A percentile compares a stretch with the other conserved stretches of the same genome.
Evolutionary conservation across 2,113 vertebrate species (phyloP).

Genomic region (Pleuronectes platessa): DNA sequence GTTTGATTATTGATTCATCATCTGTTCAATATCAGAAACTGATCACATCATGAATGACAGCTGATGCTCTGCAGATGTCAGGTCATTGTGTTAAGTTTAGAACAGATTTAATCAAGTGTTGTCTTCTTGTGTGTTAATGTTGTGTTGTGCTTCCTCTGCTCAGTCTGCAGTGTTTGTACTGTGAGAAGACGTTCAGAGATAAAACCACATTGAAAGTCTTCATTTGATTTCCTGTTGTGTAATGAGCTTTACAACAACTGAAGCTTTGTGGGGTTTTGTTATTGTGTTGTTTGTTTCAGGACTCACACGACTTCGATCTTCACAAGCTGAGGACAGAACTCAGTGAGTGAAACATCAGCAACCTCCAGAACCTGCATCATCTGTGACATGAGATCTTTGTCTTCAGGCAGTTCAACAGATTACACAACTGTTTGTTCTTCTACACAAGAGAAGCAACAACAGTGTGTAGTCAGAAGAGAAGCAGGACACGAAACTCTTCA

Average conservation of each 20-base stretch:
- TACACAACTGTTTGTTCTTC: background rate
- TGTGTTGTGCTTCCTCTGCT: background rate
- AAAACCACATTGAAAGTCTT: constrained; percentile 88
- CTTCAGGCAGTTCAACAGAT: background rate
- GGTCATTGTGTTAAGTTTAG: background rate
- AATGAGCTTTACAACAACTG: no score
- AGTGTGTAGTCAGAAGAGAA: no score
- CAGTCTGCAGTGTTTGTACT: constrained; percentile 97
- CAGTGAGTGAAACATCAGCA: constrained; percentile 81
- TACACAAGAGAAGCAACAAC: no score
- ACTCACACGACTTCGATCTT: constrained; percentile 90
- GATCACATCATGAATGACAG: no score
- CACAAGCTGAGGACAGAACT: constrained; percentile 88
- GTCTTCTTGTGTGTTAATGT: no score
- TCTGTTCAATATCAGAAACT: no score
- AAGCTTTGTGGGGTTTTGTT: no score
- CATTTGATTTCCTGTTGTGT: background rate
- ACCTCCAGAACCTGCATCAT: no score
- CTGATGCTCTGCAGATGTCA: no score
- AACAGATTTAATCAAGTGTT: background rate
- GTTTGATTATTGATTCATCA: no score
- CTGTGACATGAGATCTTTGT: no score
- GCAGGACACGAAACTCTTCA: no score
- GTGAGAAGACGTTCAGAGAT: constrained; percentile 94
- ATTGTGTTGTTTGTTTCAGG: constrained; percentile 73